Percentiles rank a stretch among this genome's conserved stretches.
Evolutionary conservation across 2,797 vertebrate genomes (phyloP).

Genomic region (Xiphorhynchus erythropygius): DNA sequence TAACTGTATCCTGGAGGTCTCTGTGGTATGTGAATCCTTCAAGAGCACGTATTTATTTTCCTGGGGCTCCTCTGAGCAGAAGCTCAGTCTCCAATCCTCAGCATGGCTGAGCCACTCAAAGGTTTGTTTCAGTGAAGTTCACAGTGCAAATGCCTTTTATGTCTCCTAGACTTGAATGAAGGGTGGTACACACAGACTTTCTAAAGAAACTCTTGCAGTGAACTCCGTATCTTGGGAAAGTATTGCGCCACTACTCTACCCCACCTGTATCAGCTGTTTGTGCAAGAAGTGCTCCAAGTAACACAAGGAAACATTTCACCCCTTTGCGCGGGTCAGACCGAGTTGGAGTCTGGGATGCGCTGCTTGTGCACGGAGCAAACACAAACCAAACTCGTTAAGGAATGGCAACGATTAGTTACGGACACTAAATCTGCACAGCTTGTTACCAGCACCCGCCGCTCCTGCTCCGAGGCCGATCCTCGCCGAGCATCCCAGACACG

Average conservation of each 20-base stretch:
- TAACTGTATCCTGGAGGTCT: neutral
- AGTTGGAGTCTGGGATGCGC: neutral
- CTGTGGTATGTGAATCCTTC: neutral
- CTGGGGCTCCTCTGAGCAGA: neutral
- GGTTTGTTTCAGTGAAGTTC: neutral
- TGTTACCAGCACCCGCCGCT: neutral
- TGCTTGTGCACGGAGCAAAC: neutral
- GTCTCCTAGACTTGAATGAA: neutral
- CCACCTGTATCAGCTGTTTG: neutral
- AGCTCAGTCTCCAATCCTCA: neutral
- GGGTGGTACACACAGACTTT: neutral
- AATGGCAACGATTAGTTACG: neutral
- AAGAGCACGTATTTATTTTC: neutral
- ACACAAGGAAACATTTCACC: neutral
- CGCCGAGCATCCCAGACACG: neutral
- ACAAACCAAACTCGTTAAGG: neutral
- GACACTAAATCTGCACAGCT: neutral
- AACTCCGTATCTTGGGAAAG: neutral
- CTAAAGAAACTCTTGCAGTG: neutral
- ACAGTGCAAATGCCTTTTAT: neutral
- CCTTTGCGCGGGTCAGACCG: neutral
- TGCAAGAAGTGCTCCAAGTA: neutral
- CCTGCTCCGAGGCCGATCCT: neutral
- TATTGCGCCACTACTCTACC: neutral
- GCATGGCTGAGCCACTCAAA: neutral